Base-by-base conservation (phyloP, 2,113 vertebrate genomes). In the Osmerus mordax region DNA sequence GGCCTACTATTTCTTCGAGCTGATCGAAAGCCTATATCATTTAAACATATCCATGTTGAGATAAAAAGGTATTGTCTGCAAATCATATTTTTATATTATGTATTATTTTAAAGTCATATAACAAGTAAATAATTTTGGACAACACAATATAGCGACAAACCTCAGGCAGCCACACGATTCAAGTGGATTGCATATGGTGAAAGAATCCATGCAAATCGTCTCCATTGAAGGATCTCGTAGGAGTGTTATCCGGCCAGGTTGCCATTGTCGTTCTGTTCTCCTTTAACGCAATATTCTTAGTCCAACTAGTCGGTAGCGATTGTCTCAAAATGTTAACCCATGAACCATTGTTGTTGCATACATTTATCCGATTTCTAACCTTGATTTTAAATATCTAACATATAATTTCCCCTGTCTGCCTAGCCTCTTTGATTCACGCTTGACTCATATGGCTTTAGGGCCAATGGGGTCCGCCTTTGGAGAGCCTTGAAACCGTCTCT, bases 401-500 rank as follows among this genome's bases (percentile, higher is more conserved):
- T 87, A 87, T 88, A 89, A 91, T 91, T 88, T 79, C 86, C 87
- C 75, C 87, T 87, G 88, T 91, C 87, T 84, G 89, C 89, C 85
- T 80, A 87, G 91, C 92, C 90, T 89, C 92, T 95, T 94, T 94
- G 94, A 95, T 95, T 93, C 89, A 89, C 89, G 92, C 78, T 91
- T 93, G 92, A 92, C 91, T 94, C 93, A 91, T 92, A 89, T 83
- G 92, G 92, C 94, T 94, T 82, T 87, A 79, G 89, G 91, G 90
- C 89, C 93, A 90, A 92, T 86, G 82, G 84, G 92, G 93, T 94
- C 92, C 92, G 93, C 91, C 91, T 94, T 81, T 88, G 91, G 93
- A 92, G 88, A 79, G 91, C 94, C 96, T 95, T 86, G 93, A 97
- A 97, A 97, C 95, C 68, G 91, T 87, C 88, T 85, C 87, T 81